These are phyloP conservation scores for Podargus strigoides DNA, from an alignment of 2,797 vertebrate genomes.

Conservation along the genomic window DNA sequence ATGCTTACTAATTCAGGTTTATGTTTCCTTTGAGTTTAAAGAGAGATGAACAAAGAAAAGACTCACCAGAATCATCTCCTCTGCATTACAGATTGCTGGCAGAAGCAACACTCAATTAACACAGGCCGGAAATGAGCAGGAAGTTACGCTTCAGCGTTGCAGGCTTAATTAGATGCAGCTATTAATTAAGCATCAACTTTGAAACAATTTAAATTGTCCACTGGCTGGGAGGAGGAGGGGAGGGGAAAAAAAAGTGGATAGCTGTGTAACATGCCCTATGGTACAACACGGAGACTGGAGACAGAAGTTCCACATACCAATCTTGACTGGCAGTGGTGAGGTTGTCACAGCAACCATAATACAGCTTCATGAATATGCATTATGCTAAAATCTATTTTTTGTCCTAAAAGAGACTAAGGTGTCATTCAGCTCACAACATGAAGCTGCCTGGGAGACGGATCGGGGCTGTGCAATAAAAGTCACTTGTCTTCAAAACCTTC, in stretches of 20 bases:
- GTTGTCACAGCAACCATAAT: slow-evolving; percentile 58
- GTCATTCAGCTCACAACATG: not conserved
- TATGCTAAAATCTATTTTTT: not conserved
- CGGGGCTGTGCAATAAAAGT: not conserved
- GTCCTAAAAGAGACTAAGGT: not conserved
- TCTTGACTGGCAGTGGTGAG: not conserved
- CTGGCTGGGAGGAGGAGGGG: not conserved
- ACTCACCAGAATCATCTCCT: not conserved
- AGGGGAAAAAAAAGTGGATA: not conserved
- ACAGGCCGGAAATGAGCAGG: accelerated
- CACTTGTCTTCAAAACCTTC: not conserved
- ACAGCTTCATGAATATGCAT: slow-evolving; percentile 46
- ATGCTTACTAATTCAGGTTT: not conserved
- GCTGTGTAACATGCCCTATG: not conserved
- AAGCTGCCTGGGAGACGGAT: not conserved
- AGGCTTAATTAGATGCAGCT: not conserved
- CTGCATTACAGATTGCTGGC: not conserved
- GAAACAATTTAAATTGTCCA: not conserved
- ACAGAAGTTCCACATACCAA: not conserved
- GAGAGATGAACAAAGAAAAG: not conserved
- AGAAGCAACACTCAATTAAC: not conserved
- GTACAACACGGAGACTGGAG: not conserved
- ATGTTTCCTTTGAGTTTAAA: not conserved
- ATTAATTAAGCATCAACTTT: not conserved
- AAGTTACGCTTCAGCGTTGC: not conserved